Evolutionary conservation across 2,888 invertebrate genomes (phyloP).

Genomic region (Trissonchulus sp.): DNA sequence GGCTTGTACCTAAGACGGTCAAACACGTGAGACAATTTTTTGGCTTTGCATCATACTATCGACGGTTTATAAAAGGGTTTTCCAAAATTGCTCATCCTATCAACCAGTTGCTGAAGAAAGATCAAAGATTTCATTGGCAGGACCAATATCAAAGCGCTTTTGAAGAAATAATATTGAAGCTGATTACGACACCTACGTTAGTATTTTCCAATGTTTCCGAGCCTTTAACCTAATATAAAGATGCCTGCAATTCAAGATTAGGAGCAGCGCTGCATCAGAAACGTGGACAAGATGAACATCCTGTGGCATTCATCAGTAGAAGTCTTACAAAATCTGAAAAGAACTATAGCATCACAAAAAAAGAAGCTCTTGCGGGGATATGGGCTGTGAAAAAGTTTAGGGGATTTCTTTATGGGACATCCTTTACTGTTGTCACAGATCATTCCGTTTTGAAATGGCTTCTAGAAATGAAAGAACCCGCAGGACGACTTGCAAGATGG

Average conservation of each 20-base stretch:
- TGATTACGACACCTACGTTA: slow-evolving; percentile 35
- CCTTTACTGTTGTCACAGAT: slow-evolving; percentile 16
- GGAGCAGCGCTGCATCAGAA: no score
- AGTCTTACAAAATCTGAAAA: not conserved
- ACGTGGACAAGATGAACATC: no score
- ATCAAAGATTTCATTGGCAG: slow-evolving; percentile 36
- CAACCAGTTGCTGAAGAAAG: slow-evolving; percentile 37
- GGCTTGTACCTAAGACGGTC: slow-evolving; percentile 34
- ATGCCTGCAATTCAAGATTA: no score
- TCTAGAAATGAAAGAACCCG: not conserved
- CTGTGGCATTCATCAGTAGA: no score
- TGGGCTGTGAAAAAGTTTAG: not conserved
- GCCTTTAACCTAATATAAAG: no score
- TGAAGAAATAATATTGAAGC: slow-evolving; percentile 26
- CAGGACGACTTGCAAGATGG: not conserved
- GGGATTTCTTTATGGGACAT: not conserved
- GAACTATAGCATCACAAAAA: not conserved
- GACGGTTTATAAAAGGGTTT: slow-evolving; percentile 34
- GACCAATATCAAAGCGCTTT: slow-evolving; percentile 31
- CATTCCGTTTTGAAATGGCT: slow-evolving; percentile 31
- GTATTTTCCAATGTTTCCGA: no score
- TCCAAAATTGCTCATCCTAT: slow-evolving; percentile 36
- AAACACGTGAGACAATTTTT: slow-evolving; percentile 37
- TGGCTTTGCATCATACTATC: slow-evolving; percentile 37
- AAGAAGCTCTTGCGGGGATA: not conserved